These are phyloP conservation scores for Trichogramma dendrolimi DNA, from an alignment of 2,888 invertebrate genomes.

Conservation along the genomic window DNA sequence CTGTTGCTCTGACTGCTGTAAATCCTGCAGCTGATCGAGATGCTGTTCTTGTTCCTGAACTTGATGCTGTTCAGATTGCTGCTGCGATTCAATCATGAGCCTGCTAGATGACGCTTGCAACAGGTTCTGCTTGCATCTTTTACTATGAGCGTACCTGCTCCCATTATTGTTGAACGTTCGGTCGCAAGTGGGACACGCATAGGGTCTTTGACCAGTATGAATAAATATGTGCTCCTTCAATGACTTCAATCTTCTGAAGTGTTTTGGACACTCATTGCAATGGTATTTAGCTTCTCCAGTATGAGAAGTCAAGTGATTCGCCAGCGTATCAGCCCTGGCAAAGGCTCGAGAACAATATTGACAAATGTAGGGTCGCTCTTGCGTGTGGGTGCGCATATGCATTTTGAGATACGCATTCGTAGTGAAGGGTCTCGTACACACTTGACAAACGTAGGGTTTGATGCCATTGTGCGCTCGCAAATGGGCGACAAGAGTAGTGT, in stretches of 20 bases:
- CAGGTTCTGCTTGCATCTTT: conserved; percentile 48
- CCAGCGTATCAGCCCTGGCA: conserved; percentile 48
- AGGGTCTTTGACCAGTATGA: conserved; percentile 50
- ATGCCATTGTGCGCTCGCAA: conserved; percentile 49
- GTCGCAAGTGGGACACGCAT: conserved; percentile 50
- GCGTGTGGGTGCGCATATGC: conserved; percentile 51
- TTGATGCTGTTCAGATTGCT: conserved; percentile 15
- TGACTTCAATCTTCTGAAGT: conserved; percentile 47
- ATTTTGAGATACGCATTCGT: conserved; percentile 50
- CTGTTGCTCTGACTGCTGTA: conserved; percentile 30
- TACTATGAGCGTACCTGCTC: conserved; percentile 50
- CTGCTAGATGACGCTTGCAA: conserved; percentile 34
- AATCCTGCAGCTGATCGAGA: conserved; percentile 28
- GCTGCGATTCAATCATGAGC: conserved; percentile 20
- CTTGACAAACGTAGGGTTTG: conserved; percentile 49
- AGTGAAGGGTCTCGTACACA: conserved; percentile 49
- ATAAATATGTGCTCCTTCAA: conserved; percentile 50
- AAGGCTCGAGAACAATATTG: conserved; percentile 49
- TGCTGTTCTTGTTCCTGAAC: conserved; percentile 10
- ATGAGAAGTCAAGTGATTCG: conserved; percentile 49
- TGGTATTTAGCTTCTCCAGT: conserved; percentile 51
- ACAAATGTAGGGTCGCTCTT: conserved; percentile 49
- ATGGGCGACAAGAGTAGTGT: conserved; percentile 49
- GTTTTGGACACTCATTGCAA: conserved; percentile 50
- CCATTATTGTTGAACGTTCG: conserved; percentile 50